These are phyloP conservation scores for Acanthosepion pharaonis DNA, from an alignment of 2,888 invertebrate species.

Conservation along the genomic window DNA sequence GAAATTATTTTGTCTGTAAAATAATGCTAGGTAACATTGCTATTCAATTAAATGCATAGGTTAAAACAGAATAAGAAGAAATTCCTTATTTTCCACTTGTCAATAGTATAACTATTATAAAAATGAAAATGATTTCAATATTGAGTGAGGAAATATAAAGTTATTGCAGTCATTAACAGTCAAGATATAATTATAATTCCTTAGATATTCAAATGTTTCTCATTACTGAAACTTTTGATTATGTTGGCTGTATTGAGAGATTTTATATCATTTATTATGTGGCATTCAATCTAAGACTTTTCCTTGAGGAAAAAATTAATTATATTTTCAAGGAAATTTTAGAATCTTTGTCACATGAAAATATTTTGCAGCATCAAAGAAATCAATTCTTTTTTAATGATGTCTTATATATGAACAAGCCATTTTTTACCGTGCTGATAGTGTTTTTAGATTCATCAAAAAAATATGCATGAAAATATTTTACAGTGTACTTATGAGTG, in stretches of 20 bases:
- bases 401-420: not conserved
- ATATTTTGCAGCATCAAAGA: not conserved
- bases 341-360: constrained; percentile 12
- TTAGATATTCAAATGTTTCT: not conserved
- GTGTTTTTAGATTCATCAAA: not conserved
- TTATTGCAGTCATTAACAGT: not conserved
- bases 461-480: not conserved
- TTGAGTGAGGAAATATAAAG: not conserved
- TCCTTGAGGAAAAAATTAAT: constrained; percentile 33
- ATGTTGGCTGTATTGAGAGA: not conserved
- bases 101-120: too few species aligned
- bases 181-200: constrained; percentile 16
- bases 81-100: not conserved
- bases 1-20: not conserved
- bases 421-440: not conserved
- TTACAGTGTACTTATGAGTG: constrained; percentile 33
- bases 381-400: constrained; percentile 24
- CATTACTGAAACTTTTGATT: not conserved
- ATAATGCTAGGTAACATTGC: not conserved
- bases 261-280: not conserved
- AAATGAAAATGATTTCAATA: not conserved
- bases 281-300: not conserved
- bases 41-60: not conserved
- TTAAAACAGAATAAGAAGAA: not conserved
- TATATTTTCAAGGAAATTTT: not conserved